Base-by-base conservation (phyloP, 2,113 vertebrate genomes). In the Sphaerodactylus townsendi region DNA sequence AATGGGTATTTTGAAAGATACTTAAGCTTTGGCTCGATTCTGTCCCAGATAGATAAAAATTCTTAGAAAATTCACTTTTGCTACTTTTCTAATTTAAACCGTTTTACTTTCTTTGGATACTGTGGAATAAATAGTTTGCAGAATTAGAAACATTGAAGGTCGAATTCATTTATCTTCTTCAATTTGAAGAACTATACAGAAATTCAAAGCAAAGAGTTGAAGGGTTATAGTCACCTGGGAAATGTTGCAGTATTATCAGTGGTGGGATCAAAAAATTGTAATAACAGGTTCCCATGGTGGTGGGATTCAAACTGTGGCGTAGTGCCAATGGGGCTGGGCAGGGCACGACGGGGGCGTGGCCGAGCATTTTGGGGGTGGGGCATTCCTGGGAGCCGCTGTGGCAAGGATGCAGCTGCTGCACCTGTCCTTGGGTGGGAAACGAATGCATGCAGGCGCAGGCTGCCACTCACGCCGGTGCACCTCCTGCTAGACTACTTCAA, bases 141-240 rank as follows among this genome's bases (percentile, higher is more conserved):
- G 69, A 82, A 72, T 39, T 44, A 28, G 48, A 59, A 72, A 46
- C 33, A 15, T 1, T 0, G 0, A 65, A 5, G 33, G 1, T 1
- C 0, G 10, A n/a, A 21, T 70, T 62, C 28, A 64, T 2, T 19
- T 81, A 5, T 10, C 9, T 33, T 44, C 23, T 41, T 82, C 81
- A n/a, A 56, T 4, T 10, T 9, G 8, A 75, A 71, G 33, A 68
- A 33, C 13, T n/a, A 41, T 28, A 83, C 50, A 84, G 28, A 82
- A 74, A 92, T 86, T 89, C 85, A 77, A 81, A 86, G 35, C 35
- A 77, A 82, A 86, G 79, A 44, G 50, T 70, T 91, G 78, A 94
- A 87, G 44, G 81, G 83, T 83, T 46, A 71, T 75, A 82, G 82
- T 4, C n/a, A n/a, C 3, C 39, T 19, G 1, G 69, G 77, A 91